Evolutionary conservation across 2,888 invertebrate genomes (phyloP).

Genomic region (Andrena chrysosceles): DNA sequence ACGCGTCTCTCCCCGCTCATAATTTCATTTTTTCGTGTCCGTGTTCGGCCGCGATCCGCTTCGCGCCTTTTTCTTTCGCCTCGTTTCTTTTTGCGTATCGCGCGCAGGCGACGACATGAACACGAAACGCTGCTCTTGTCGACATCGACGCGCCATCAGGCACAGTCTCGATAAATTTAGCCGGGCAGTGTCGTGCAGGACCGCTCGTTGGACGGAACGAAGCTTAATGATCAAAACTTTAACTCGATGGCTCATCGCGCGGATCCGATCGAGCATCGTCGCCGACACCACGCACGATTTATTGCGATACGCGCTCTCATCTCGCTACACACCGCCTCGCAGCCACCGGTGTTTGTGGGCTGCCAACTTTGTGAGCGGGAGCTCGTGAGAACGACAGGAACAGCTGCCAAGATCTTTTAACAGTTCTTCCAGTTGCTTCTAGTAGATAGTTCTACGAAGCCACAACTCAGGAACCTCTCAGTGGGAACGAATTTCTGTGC

Average conservation of each 20-base stretch:
- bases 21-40: constrained; percentile 36
- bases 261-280: constrained; percentile 39
- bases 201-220: constrained; percentile 41
- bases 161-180: constrained; percentile 65
- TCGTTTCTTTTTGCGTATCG: constrained; percentile 52
- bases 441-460: no score
- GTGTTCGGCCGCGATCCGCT: constrained; percentile 21
- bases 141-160: constrained; percentile 62
- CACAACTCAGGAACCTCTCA: no score
- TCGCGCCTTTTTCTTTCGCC: constrained; percentile 29
- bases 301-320: constrained; percentile 26
- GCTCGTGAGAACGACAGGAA: neutral
- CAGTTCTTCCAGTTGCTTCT: no score
- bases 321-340: neutral
- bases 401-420: no score
- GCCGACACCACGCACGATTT: constrained; percentile 34
- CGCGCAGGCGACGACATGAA: constrained; percentile 33
- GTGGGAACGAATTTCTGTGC: neutral
- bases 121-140: constrained; percentile 57
- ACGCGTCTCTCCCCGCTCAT: constrained; percentile 31
- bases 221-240: constrained; percentile 63
- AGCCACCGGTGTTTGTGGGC: constrained; percentile 1
- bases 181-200: constrained; percentile 54
- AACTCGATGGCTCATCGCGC: constrained; percentile 39
- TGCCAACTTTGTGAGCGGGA: neutral